Conservation (phyloP, 2,888 invertebrate species). For the Eupsilia transversa region DNA sequence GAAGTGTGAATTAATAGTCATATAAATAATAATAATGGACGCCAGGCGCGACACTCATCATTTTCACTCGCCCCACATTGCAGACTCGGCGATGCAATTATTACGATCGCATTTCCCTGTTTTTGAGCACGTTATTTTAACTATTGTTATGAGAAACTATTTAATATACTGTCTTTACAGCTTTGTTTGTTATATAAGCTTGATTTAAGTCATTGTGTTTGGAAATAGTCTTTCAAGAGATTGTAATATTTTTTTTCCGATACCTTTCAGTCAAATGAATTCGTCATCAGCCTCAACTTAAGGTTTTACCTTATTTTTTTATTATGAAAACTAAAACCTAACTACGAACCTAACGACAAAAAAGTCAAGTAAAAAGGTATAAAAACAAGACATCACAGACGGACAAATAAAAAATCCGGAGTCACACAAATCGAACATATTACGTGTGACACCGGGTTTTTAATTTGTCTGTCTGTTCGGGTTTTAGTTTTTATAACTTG, state of each 20-base stretch:
- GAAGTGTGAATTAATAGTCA: slow-evolving; percentile 34
- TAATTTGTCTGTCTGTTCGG: too few species aligned
- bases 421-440: too few species aligned
- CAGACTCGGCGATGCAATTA: slow-evolving; percentile 34
- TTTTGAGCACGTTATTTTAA: slow-evolving; percentile 36
- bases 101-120: slow-evolving; percentile 30
- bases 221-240: not conserved
- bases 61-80: slow-evolving; percentile 29
- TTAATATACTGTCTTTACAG: not conserved
- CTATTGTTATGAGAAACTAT: slow-evolving; percentile 29
- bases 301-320: not conserved
- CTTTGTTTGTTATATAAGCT: slow-evolving; percentile 18
- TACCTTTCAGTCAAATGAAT: not conserved
- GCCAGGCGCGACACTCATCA: slow-evolving; percentile 29
- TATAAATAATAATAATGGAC: slow-evolving; percentile 46
- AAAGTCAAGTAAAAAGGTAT: too few species aligned
- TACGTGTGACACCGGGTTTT: too few species aligned
- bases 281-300: not conserved
- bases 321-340: too few species aligned
- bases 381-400: too few species aligned
- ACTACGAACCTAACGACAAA: too few species aligned
- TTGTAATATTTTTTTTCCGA: not conserved
- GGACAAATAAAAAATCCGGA: too few species aligned
- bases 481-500: too few species aligned
- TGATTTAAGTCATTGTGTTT: not conserved